Conservation (phyloP, 2,888 invertebrate genomes). For the Synergus japonicus region DNA sequence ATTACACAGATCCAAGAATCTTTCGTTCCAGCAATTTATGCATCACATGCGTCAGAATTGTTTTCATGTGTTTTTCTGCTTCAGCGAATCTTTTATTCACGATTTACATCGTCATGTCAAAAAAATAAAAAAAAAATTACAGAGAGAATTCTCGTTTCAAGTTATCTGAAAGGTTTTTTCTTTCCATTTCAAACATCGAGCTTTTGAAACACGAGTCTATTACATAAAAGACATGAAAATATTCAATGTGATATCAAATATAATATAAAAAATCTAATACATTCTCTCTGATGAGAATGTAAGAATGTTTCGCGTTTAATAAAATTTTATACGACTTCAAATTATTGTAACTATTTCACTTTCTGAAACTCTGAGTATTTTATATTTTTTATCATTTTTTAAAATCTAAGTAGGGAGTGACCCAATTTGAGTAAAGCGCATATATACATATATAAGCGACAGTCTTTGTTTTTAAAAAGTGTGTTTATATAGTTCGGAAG, state of each 20-base stretch:
- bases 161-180: constrained; percentile 24
- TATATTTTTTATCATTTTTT: too few species aligned
- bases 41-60: not conserved
- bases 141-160: not conserved
- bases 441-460: too few species aligned
- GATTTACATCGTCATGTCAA: constrained; percentile 5
- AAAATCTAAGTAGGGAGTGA: too few species aligned
- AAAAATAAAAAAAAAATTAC: not conserved
- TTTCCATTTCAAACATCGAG: constrained; percentile 18
- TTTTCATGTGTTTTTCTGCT: constrained; percentile 6
- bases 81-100: constrained; percentile 6
- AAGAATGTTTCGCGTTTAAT: not conserved
- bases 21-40: not conserved
- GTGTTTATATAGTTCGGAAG: not conserved
- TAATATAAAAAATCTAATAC: too few species aligned
- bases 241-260: not conserved
- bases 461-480: too few species aligned
- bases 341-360: too few species aligned
- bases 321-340: too few species aligned
- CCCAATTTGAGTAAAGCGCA: too few species aligned
- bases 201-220: constrained; percentile 11
- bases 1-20: constrained; percentile 4
- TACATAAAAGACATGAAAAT: not conserved
- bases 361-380: too few species aligned
- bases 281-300: too few species aligned